phyloP scores from a whole-genome alignment of 2,113 vertebrate genomes.

The Planiliza haematocheilus region DNA sequence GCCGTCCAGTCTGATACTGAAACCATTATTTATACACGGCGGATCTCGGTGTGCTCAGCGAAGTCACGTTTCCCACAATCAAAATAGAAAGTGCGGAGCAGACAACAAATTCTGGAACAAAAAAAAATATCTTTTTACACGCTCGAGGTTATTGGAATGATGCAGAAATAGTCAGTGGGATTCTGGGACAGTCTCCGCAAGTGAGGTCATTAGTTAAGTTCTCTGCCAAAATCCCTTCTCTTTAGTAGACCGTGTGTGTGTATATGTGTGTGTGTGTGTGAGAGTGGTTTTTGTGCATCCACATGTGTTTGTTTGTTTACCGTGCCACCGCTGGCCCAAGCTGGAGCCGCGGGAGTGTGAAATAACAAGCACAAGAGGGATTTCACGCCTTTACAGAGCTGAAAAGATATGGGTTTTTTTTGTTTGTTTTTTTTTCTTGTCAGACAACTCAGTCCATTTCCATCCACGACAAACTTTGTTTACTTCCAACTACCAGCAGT shows the following conservation, averaged over 20 bases:
- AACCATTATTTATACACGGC: slow-evolving; percentile 78
- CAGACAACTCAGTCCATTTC: slow-evolving; percentile 72
- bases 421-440: slow-evolving; percentile 37
- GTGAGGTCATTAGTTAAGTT: slow-evolving; percentile 77
- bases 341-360: slow-evolving; percentile 83
- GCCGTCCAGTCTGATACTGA: slow-evolving; percentile 72
- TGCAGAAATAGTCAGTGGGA: slow-evolving; percentile 28
- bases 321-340: slow-evolving; percentile 66
- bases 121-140: slow-evolving; percentile 28
- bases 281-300: slow-evolving; percentile 52
- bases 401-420: slow-evolving; percentile 60
- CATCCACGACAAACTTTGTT: slow-evolving; percentile 74
- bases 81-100: slow-evolving; percentile 11
- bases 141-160: slow-evolving; percentile 37
- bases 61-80: slow-evolving; percentile 41
- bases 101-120: slow-evolving; percentile 29
- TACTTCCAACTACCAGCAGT: slow-evolving; percentile 47
- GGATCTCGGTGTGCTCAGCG: slow-evolving; percentile 44
- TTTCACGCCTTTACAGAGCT: slow-evolving; percentile 77
- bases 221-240: slow-evolving; percentile 55
- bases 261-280: slow-evolving; percentile 27
- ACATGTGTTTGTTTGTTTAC: slow-evolving; percentile 74
- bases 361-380: slow-evolving; percentile 88
- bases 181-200: slow-evolving; percentile 44
- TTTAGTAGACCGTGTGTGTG: slow-evolving; percentile 44